Base-by-base conservation (phyloP, 2,888 invertebrate species). In the Morinoia aosen region DNA sequence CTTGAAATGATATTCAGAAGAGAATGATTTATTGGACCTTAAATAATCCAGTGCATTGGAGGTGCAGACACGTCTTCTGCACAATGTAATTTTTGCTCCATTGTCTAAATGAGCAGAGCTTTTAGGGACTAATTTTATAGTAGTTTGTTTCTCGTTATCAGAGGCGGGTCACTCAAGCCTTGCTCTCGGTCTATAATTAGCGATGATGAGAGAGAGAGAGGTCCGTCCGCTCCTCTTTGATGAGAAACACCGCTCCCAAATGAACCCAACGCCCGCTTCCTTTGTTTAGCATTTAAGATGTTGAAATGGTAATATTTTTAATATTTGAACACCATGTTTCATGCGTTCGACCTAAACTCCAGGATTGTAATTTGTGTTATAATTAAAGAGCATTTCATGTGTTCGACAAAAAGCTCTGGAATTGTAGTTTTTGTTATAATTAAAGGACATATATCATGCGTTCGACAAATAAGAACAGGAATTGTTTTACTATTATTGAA, bases 171-270 rank as follows among this genome's bases (percentile, higher is more conserved):
- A 90, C 90, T 90, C 90, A 11, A 11, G 39, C 40, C 48, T 19
- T 90, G 90, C 48, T 90, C 90, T 39, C 48, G 40, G 90, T 90
- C 90, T 48, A 90, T 90, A 90, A 90, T 90, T 40, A 90, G 14
- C 40, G 40, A 16, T 40, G 90, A 90, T 90, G 90, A 90, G 90
- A 40, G 48, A 90, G 90, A 40, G 48, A 5, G 76, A 33, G 25
- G 40, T 40, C 90, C 40, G 19, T 40, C 40, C 12, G 40, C 90
- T 76, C 33, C 39, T 40, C 90, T 90, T 90, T 90, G 90, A 90
- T 90, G 90, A 39, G 40, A 39, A 40, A 48, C 90, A 90, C 90
- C 12, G 39, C 40, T 90, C 12, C 14, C n/a, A 90, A 40, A 48
- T 40, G 90, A 90, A 19, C 90, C 14, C 90, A 90, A 16, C 12